Evolutionary conservation across 2,113 vertebrate genomes (phyloP).

Genomic region (Upupa epops): DNA sequence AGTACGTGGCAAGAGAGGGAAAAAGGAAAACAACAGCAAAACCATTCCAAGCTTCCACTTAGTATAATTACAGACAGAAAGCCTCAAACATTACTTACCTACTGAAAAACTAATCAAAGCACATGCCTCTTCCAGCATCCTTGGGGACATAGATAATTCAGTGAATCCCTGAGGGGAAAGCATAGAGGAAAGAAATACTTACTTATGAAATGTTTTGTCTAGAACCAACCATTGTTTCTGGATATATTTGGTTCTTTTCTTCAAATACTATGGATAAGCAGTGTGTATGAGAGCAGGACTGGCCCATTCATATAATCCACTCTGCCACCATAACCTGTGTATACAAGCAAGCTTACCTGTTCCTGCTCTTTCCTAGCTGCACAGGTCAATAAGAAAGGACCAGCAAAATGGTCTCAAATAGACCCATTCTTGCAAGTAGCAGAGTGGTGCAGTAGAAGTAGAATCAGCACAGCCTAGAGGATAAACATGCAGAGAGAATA

Average conservation of each 20-base stretch:
- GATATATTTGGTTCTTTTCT: background rate
- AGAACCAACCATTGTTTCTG: background rate
- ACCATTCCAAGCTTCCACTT: background rate
- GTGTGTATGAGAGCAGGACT: background rate
- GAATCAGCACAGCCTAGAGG: background rate
- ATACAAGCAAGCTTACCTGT: background rate
- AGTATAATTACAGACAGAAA: background rate
- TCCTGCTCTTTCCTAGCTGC: background rate
- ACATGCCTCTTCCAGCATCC: background rate
- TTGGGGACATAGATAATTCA: background rate
- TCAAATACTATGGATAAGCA: background rate
- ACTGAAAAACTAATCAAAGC: background rate
- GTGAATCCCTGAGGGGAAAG: background rate
- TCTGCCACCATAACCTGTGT: background rate
- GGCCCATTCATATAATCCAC: background rate
- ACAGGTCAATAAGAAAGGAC: background rate
- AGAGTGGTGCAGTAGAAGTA: accelerated
- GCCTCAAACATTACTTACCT: background rate
- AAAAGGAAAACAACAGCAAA: background rate
- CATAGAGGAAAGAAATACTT: background rate
- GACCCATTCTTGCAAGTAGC: background rate
- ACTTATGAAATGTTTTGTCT: background rate
- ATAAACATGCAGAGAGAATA: background rate
- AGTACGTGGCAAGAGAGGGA: background rate
- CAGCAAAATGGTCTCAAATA: background rate